Base-by-base conservation (phyloP, 2,888 invertebrate genomes). In the Drosophila tripunctata region DNA sequence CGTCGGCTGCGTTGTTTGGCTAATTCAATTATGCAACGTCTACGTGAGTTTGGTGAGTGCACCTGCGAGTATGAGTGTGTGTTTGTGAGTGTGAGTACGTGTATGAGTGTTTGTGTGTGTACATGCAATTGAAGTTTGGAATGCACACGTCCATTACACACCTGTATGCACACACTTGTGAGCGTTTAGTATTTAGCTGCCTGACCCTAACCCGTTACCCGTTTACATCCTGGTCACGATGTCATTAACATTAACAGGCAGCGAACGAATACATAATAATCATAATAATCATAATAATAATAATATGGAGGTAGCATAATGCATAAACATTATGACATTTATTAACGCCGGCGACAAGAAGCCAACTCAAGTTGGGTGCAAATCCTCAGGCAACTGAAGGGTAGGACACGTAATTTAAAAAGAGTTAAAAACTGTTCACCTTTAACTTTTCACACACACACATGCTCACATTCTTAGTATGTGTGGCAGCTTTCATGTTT, bases 21-120 rank as follows among this genome's bases (percentile, higher is more conserved):
- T 82, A 85, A 81, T 81, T 81, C 76, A 85, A 81, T 81, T 81
- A 80, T 72, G 72, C 75, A 62, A 56, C 54, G 67, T 60, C 55
- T 60, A 62, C 58, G 60, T 69, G 69, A 31, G 56, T 45, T 31
- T 36, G 24, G 48, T 36, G 36, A 36, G 22, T 51, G 35, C 30
- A 38, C 55, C 36, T 30, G 5, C 47, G 38, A 47, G 33, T 72
- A 51, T 22, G 21, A 63, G 60, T 61, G 50, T 63, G 52, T 41
- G n/a, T 58, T 30, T 38, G 50, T 27, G 45, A 10, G 8, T 31
- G 62, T 21, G 36, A 43, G 21, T 40, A 44, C 58, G 41, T 33
- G 6, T 47, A 40, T 47, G 43, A 68, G 48, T 41, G 15, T 44
- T 15, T 24, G 17, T 35, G 30, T 44, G 58, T 57, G 61, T 66